Base-by-base conservation (phyloP, 2,113 vertebrate genomes). In the Platysteira castanea region DNA sequence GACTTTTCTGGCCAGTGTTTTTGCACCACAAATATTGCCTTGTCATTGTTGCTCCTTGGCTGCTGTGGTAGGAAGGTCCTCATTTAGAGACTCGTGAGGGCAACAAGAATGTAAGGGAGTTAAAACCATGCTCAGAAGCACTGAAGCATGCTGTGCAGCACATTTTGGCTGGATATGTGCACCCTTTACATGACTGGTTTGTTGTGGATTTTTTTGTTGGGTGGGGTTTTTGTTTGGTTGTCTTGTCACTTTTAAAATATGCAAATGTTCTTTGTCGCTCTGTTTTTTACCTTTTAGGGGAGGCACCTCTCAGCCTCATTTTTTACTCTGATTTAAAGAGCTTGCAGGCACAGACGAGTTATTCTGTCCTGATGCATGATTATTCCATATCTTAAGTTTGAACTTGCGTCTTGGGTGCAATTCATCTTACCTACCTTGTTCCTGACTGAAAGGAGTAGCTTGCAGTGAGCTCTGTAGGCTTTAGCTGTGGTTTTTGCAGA, bases 11-110 rank as follows among this genome's bases (percentile, higher is more conserved):
- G 52, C 75, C 27, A 6, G 7, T 13, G 64, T 84, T 92, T 86
- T 73, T 81, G 77, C 39, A 54, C 42, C 39, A 10, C 64, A 47
- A 37, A 52, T 50, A 15, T 2, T 71, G 64, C 30, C 37, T 81
- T 2, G 0, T 67, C 24, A 1, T 9, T 89, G 7, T 21, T 1
- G 1, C 24, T 84, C 8, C 0, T 87, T 0, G 0, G 42, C 19
- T 56, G n/a, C 69, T 70, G 28, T 57, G 44, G 64, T 78, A 27
- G 60, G 8, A 23, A 80, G 41, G 13, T 21, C 85, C 11, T 74
- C 27, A 8, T 49, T 52, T 65, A 53, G 61, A 67, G 65, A 33
- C 56, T 94, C 78, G 10, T 64, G 69, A 75, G 61, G 47, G 49
- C 49, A 85, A 22, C 49, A 60, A 28, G 61, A 59, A 20, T 14